phyloP scores from a whole-genome alignment of 1,140 invertebrate species.

The Nebria ingens region DNA sequence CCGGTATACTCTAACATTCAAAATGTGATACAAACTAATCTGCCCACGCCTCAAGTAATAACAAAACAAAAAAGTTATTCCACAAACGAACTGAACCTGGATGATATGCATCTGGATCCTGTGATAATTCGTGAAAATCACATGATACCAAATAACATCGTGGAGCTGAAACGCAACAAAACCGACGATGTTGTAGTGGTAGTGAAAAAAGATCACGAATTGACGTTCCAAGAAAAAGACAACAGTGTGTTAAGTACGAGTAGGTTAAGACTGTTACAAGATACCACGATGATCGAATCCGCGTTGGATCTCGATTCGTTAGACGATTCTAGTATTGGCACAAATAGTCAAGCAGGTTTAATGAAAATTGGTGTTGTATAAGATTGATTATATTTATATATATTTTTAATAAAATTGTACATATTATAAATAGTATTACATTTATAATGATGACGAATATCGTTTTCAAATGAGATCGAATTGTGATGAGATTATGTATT shows the following conservation, averaged over 20 bases:
- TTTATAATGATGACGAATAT: neutral
- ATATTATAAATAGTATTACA: neutral
- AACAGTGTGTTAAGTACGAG: slow-evolving; percentile 41
- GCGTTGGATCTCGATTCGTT: slow-evolving; percentile 74
- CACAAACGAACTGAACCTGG: slow-evolving; percentile 17
- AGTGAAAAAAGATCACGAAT: slow-evolving; percentile 17
- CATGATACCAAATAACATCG: slow-evolving; percentile 15
- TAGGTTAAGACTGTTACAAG: slow-evolving; percentile 59
- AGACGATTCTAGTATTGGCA: slow-evolving; percentile 45
- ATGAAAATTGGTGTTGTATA: slow-evolving; percentile 27
- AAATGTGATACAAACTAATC: slow-evolving; percentile 25
- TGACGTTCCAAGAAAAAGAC: slow-evolving; percentile 31
- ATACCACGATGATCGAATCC: slow-evolving; percentile 79
- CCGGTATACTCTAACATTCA: slow-evolving; percentile 30
- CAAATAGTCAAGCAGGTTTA: slow-evolving; percentile 29
- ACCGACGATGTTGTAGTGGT: too few relatives aligned
- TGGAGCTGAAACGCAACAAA: slow-evolving; percentile 1
- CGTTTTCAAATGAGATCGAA: neutral
- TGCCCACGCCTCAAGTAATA: slow-evolving; percentile 24
- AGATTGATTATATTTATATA: neutral
- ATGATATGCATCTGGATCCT: slow-evolving; percentile 30
- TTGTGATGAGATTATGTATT: neutral
- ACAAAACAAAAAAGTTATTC: slow-evolving; percentile 12
- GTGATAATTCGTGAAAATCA: slow-evolving; percentile 27
- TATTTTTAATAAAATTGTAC: neutral